Evolutionary conservation across 35 echinoderm and acorn worm species (phyloP).

Genomic region (Lytechinus pictus): DNA sequence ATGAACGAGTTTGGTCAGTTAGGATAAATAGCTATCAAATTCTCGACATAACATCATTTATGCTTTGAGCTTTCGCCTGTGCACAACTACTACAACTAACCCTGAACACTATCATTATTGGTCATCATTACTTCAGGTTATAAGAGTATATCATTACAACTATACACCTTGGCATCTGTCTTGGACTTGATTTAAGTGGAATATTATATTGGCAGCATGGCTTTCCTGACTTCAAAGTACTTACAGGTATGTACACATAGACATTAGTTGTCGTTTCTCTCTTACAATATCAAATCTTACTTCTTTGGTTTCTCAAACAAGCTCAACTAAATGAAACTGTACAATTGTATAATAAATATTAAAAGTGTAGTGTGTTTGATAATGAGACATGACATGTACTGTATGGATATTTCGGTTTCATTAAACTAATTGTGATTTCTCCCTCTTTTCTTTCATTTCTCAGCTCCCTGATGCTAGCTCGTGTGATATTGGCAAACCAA

Average conservation of each 20-base stretch:
- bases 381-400: background rate
- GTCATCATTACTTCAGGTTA: too few species aligned
- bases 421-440: background rate
- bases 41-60: background rate
- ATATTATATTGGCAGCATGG: background rate
- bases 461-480: background rate
- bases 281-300: background rate
- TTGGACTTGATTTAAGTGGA: background rate
- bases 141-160: too few species aligned
- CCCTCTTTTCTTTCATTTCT: background rate
- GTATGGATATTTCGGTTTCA: background rate
- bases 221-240: background rate
- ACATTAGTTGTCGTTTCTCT: background rate
- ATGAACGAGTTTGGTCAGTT: background rate
- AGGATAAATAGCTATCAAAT: background rate
- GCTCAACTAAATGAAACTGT: background rate
- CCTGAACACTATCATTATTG: too few species aligned
- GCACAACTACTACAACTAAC: background rate
- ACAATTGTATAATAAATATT: too few species aligned
- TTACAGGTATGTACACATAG: background rate
- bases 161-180: too few species aligned
- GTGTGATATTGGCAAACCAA: slow-evolving; percentile 9
- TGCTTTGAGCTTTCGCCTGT: background rate
- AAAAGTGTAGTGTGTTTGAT: background rate
- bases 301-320: background rate